These are phyloP conservation scores for Plumapathes pennacea DNA, from an alignment of 92 coral and sea anemone genomes.

Conservation along the genomic window DNA sequence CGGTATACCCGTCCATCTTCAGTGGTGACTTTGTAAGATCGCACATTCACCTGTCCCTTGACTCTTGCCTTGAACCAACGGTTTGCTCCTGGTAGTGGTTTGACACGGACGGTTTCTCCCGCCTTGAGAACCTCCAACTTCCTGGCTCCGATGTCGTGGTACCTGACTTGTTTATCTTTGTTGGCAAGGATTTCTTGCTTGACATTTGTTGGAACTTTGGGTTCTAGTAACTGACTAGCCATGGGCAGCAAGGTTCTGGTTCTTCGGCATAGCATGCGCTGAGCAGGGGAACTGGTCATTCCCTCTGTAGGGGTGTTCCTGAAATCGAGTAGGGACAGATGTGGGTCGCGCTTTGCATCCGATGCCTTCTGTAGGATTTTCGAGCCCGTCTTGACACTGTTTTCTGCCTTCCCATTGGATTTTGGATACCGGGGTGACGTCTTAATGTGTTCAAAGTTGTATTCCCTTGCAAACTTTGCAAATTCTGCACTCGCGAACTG, in stretches of 20 bases:
- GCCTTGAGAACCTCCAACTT: not conserved
- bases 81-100: not conserved
- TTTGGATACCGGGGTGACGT: slow-evolving; percentile 1
- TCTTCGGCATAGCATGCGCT: not conserved
- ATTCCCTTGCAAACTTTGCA: not conserved
- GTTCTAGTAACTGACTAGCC: not conserved
- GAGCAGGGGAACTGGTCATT: not conserved
- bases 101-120: not conserved
- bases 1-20: slow-evolving; percentile 1
- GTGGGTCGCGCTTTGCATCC: not conserved
- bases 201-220: no score
- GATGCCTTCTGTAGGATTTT: not conserved
- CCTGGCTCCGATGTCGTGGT: not conserved
- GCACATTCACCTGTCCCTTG: not conserved
- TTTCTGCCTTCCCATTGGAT: slow-evolving; percentile 2
- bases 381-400: not conserved
- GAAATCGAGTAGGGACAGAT: slow-evolving; percentile 1
- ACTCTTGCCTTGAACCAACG: not conserved
- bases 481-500: slow-evolving; percentile 2
- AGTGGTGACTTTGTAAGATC: not conserved
- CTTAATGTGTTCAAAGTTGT: not conserved
- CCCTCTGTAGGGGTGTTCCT: slow-evolving; percentile 6
- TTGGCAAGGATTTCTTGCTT: no score
- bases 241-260: not conserved
- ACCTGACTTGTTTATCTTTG: not conserved